Base-by-base conservation (phyloP, 1,140 invertebrate species). In the Whitmania pigra region DNA sequence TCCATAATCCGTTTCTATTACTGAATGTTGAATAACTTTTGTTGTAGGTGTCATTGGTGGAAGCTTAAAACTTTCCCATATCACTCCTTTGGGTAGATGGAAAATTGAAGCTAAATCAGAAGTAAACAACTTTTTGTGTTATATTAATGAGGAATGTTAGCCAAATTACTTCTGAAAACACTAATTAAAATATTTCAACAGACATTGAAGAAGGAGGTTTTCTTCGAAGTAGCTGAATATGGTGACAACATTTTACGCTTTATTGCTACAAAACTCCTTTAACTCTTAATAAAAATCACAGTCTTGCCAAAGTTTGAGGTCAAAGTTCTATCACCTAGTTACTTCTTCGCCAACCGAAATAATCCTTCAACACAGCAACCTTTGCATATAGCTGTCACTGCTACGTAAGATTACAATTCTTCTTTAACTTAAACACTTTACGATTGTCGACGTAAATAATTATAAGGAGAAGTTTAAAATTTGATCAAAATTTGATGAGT, bases 231-330 rank as follows among this genome's bases (percentile, higher is more conserved):
- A 0, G 43, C 43, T 15, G 43, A 49, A 49, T 49, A 49, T 49
- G 43, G 43, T 49, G 15, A 49, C 43, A 49, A 49, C 43, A 11
- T 17, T 11, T 49, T 49, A 13, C 13, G 2, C 43, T 11, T 49
- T 17, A 49, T 49, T 49, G 5, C 11, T 11, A 1, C 43, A 15
- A 49, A 49, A 1, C 15, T 13, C 1, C 5, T 15, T 49, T 49
- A 36, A 36, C 31, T 36, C 31, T 36, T 36, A 36, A 36, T 49
- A 49, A 49, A 0, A 15, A 17, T 49, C 43, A 49, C 57, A 63
- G 57, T 63, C 9, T 63, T 63, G 57, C 57, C 57, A 25, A 63
- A 63, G 29, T 63, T 25, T 63, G 57, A 63, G 57, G 57, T 63
- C 18, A 63, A 63, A 63, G 57, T 63, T 63, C 22, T 25, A 63